A percentile compares a stretch with the other conserved stretches of the same genome.
These are phyloP conservation scores for Eilema griseolum DNA, from an alignment of 2,888 invertebrate species.

Conservation along the genomic window DNA sequence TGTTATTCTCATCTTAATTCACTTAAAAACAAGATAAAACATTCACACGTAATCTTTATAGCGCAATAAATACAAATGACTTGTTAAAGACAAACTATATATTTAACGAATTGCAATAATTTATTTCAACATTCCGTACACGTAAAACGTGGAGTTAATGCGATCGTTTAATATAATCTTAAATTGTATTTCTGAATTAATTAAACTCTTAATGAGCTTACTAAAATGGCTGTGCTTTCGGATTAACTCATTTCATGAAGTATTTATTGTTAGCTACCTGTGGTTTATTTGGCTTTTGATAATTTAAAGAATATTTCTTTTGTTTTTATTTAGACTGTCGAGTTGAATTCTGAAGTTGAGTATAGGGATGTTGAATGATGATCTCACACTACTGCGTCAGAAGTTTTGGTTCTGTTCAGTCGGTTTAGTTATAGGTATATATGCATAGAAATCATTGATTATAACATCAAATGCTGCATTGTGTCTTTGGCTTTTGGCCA, in stretches of 20 bases:
- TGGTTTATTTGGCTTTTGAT: not conserved
- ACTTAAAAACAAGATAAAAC: constrained; percentile 25
- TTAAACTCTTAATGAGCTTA: constrained; percentile 35
- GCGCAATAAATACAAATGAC: constrained; percentile 47
- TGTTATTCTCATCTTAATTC: constrained; percentile 20
- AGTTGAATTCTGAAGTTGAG: not conserved
- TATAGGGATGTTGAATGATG: no score
- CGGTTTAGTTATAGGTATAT: no score
- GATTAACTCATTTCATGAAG: not conserved
- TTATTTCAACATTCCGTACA: constrained; percentile 23
- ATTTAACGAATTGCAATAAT: constrained; percentile 17
- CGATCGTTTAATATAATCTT: constrained; percentile 29
- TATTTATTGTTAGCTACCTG: not conserved
- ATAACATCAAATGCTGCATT: no score
- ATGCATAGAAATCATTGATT: no score
- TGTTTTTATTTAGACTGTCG: not conserved
- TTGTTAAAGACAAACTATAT: constrained; percentile 26
- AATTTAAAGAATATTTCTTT: not conserved
- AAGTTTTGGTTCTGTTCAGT: no score
- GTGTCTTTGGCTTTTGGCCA: no score
- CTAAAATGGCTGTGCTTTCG: constrained; percentile 18
- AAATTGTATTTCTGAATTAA: constrained; percentile 31
- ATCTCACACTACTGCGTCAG: no score
- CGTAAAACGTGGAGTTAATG: constrained; percentile 35
- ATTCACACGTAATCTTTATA: constrained; percentile 43